Evolutionary conservation across 2,888 invertebrate genomes (phyloP), one percentile per base, ranked within the genome.

Genomic region (Nomada flava): DNA sequence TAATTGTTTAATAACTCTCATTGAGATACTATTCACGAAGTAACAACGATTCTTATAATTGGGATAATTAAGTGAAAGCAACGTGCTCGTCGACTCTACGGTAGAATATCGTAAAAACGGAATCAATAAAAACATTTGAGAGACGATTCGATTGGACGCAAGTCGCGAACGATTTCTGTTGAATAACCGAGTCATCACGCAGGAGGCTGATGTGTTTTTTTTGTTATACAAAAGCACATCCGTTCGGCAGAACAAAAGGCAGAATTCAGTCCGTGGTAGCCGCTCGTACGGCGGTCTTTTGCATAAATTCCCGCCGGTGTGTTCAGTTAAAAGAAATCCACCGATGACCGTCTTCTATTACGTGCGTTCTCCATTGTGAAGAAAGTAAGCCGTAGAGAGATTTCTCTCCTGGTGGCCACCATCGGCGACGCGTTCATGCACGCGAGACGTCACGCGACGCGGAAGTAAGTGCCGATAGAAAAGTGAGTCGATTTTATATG

Each of bases 401-500:
- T 10, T n/a, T 42, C 29, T 55, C 42, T 42, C n/a, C 26, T 26
- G 11, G 13, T 47, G 60, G 18, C 20, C 60, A 36, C 26, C 50
- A n/a, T 55, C n/a, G 29, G n/a, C 10, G 65, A 47, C 47, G 23
- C 5, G 44, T 55, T 57, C 44, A 44, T 29, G 70, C 69, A 53
- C 47, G 60, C 55, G 36, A 80, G 36, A 53, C 57, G 36, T 67
- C 79, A 68, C 52, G 72, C 65, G 68, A 70, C 55, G 9, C 29
- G 26, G 29, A 71, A 20, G 42, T 50, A 67, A 75, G 65, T 52
- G 62, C 50, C 26, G 67, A 80, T 81, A 67, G 70, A 75, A 71
- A 74, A 71, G 36, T 20, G 62, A 63, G 23, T 36, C 55, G 42
- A 63, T 70, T 67, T 70, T 63, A 53, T 47, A 60, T n/a, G 26